These are phyloP conservation scores for Chouioia cunea DNA, from an alignment of 2,888 invertebrate genomes.

Conservation along the genomic window DNA sequence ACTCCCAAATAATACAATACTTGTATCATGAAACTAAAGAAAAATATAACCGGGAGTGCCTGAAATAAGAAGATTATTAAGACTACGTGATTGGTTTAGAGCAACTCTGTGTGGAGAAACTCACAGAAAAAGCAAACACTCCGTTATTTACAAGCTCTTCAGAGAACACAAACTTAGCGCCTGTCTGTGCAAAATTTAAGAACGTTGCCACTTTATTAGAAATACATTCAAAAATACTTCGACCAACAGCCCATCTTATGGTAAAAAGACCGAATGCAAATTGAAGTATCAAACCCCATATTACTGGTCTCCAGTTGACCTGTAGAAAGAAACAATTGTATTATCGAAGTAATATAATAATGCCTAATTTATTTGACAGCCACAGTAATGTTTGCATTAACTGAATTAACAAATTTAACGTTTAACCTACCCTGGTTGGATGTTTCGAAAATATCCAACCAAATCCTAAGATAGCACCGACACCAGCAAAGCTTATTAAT, in stretches of 20 bases:
- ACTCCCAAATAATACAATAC: constrained; percentile 89
- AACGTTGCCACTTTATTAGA: constrained; percentile 83
- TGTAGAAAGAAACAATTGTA: constrained; percentile 57
- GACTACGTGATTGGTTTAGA: neutral
- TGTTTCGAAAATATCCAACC: constrained; percentile 77
- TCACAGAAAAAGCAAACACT: constrained; percentile 90
- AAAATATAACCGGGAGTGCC: constrained; percentile 91
- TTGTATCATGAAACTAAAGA: constrained; percentile 92
- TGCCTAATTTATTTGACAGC: neutral
- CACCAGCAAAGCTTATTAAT: constrained; percentile 79
- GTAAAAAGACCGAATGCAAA: constrained; percentile 87
- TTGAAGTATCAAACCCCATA: constrained; percentile 86
- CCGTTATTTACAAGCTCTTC: constrained; percentile 73
- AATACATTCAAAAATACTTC: constrained; percentile 78
- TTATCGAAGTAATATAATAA: neutral
- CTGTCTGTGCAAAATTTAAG: constrained; percentile 82
- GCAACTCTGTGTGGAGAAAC: constrained; percentile 52
- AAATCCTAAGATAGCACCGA: constrained; percentile 74
- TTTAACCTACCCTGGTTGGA: constrained; percentile 69
- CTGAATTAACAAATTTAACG: neutral
- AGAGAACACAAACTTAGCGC: constrained; percentile 89
- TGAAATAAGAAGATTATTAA: constrained; percentile 59
- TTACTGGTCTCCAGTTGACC: constrained; percentile 84
- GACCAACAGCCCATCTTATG: constrained; percentile 86
- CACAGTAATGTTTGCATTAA: neutral